Conservation (phyloP, 2,113 vertebrate species). For the mouse (Mus musculus) region DNA sequence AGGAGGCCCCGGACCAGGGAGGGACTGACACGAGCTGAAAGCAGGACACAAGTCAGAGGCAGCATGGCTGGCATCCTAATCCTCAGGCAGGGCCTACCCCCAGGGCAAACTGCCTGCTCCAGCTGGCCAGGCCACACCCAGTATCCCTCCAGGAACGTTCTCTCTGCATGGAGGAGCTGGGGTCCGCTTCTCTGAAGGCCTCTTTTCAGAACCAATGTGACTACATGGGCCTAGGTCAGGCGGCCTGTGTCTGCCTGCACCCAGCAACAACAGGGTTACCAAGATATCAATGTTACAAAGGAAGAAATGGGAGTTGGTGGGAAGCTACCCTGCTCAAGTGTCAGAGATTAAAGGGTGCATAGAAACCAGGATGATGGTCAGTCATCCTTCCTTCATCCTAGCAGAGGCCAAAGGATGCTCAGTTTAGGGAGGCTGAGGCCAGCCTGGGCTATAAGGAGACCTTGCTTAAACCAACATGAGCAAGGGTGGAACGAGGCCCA, state of each 20-base stretch:
- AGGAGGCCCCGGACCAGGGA: conserved; percentile 89
- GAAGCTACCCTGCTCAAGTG: not conserved
- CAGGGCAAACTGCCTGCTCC: not conserved
- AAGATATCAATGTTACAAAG: rapidly evolving
- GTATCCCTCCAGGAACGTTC: not conserved
- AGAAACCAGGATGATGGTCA: not conserved
- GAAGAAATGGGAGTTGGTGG: not conserved
- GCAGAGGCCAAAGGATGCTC: not conserved
- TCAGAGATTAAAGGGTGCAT: not conserved
- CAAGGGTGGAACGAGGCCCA: not conserved
- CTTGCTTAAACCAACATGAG: not conserved
- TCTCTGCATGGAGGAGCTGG: not conserved
- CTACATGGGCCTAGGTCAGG: not conserved
- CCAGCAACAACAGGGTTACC: not conserved
- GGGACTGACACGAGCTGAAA: conserved; percentile 83
- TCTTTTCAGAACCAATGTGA: not conserved
- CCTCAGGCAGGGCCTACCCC: no score
- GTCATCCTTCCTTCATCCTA: not conserved
- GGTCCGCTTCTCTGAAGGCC: not conserved
- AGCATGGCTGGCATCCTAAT: no score
- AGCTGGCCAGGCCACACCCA: not conserved
- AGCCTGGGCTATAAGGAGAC: not conserved
- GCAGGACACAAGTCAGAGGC: not conserved
- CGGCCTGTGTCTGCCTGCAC: rapidly evolving
- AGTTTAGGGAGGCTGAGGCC: not conserved